Evolutionary conservation across 92 coral and sea anemone genomes (phyloP).

Genomic region (Phenganax stokvisi): DNA sequence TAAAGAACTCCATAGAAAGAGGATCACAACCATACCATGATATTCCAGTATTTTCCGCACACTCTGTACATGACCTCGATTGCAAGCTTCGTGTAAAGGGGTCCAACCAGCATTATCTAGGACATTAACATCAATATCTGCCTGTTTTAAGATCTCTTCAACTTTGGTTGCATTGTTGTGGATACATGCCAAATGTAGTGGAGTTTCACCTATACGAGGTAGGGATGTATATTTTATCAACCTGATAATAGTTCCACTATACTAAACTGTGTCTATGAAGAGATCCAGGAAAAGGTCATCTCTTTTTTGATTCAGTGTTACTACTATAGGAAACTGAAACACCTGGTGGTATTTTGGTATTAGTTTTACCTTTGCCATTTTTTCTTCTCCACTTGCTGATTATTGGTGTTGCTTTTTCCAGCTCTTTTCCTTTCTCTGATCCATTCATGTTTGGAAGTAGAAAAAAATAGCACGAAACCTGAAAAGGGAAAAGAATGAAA

Average conservation of each 20-base stretch:
- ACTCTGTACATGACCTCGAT: conserved; percentile 67
- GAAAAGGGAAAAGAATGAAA: neutral
- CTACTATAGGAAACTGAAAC: no score
- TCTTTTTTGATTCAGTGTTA: no score
- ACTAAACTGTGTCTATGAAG: conserved; percentile 37
- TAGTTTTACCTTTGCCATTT: neutral
- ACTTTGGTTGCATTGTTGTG: conserved; percentile 62
- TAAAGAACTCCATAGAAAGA: conserved; percentile 7
- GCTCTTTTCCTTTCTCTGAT: conserved; percentile 3
- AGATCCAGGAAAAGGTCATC: neutral
- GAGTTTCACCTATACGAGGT: conserved; percentile 62
- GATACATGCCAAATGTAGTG: conserved; percentile 72
- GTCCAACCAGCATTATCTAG: conserved; percentile 92
- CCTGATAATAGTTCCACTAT: conserved; percentile 1
- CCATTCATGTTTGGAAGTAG: conserved; percentile 56
- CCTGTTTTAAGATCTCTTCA: conserved; percentile 55
- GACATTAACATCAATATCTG: conserved; percentile 67
- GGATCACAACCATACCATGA: conserved; percentile 48
- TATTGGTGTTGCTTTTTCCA: neutral
- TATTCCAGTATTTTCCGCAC: conserved; percentile 65
- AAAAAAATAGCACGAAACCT: conserved; percentile 67
- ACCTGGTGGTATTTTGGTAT: no score
- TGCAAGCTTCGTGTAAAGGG: conserved; percentile 92
- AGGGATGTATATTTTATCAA: neutral
- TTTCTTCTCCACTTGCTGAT: neutral